These are phyloP conservation scores for Tetragonula clypearis DNA, from an alignment of 1,140 invertebrate genomes.

Conservation along the genomic window DNA sequence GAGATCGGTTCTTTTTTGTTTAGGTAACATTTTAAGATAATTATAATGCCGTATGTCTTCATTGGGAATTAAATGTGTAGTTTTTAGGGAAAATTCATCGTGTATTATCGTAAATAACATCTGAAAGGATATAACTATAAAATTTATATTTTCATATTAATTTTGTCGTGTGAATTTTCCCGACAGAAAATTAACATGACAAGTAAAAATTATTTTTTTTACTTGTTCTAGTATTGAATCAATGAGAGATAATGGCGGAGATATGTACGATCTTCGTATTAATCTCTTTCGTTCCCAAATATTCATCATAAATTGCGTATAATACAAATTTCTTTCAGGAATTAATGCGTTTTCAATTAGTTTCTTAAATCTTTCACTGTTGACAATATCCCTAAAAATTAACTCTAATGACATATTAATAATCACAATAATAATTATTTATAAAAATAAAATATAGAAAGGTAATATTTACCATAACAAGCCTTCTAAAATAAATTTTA, in stretches of 20 bases:
- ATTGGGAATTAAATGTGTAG: slow-evolving; percentile 59
- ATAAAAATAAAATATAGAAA: neutral
- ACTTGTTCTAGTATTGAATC: slow-evolving; percentile 66
- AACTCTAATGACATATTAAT: neutral
- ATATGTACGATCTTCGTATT: slow-evolving; percentile 57
- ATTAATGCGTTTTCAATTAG: slow-evolving; percentile 49
- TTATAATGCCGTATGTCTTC: slow-evolving; percentile 60
- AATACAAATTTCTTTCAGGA: slow-evolving; percentile 56
- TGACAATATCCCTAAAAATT: slow-evolving; percentile 71
- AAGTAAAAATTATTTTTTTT: neutral
- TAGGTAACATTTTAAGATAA: slow-evolving; percentile 55
- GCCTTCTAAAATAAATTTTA: slow-evolving; percentile 66
- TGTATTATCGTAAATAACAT: slow-evolving; percentile 70
- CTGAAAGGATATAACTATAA: slow-evolving; percentile 54
- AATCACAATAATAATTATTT: neutral
- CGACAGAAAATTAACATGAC: neutral
- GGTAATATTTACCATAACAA: slow-evolving; percentile 66
- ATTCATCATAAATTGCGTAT: slow-evolving; percentile 64
- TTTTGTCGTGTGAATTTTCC: neutral
- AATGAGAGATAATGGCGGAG: slow-evolving; percentile 53
- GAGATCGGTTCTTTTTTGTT: neutral
- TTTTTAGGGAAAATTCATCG: slow-evolving; percentile 68
- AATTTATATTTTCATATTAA: too few relatives aligned
- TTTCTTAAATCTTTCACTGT: slow-evolving; percentile 55
- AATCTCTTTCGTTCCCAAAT: slow-evolving; percentile 52